A percentile compares a stretch with the other conserved stretches of the same genome.
Evolutionary conservation across 2,113 vertebrate species (phyloP).

Genomic region (Puntigrus tetrazona): DNA sequence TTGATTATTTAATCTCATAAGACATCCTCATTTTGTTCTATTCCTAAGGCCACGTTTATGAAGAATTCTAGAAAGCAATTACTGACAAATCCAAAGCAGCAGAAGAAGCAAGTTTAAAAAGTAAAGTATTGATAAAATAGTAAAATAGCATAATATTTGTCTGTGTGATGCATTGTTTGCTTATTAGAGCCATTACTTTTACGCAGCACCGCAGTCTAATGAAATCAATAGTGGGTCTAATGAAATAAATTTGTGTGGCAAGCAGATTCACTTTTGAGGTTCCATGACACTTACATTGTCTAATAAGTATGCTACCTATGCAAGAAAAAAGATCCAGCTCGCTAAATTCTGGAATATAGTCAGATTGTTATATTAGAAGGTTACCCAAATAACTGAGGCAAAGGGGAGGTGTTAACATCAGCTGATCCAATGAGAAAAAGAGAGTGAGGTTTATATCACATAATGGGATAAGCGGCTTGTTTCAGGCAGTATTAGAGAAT

Average conservation of each 20-base stretch:
- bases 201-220: background rate
- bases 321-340: slow-evolving; percentile 10
- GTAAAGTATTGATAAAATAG: too few species aligned
- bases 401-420: slow-evolving; percentile 36
- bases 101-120: too few species aligned
- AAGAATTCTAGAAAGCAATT: background rate
- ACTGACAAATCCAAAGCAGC: background rate
- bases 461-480: slow-evolving; percentile 48
- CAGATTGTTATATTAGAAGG: slow-evolving; percentile 53
- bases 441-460: slow-evolving; percentile 19
- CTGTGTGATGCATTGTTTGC: background rate
- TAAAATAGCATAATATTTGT: too few species aligned
- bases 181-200: background rate
- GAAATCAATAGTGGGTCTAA: background rate
- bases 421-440: slow-evolving; percentile 44
- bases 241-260: background rate
- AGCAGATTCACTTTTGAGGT: background rate
- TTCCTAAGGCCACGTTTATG: background rate
- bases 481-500: slow-evolving; percentile 26
- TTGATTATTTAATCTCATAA: background rate
- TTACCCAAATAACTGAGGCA: slow-evolving; percentile 33
- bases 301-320: background rate
- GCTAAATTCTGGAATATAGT: background rate
- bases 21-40: background rate
- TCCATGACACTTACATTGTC: background rate